Conservation (phyloP, 2,797 vertebrate species). For the Crax fasciolata region DNA sequence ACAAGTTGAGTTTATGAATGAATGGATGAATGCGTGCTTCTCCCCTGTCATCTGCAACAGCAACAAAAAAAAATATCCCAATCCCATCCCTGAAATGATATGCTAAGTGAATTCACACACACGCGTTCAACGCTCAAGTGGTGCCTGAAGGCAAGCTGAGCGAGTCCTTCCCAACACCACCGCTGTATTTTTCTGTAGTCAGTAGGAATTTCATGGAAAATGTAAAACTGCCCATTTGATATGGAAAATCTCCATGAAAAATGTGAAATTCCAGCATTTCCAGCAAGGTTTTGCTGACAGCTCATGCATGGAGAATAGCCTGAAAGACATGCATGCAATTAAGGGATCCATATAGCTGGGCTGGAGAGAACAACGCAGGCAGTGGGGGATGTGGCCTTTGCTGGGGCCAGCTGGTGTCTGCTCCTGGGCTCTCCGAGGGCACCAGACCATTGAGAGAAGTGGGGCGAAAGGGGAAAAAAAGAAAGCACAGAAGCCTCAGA, state of each 20-base stretch:
- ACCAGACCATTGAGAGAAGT: conserved; percentile 69
- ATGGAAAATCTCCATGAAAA: conserved; percentile 77
- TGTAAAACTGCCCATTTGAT: conserved; percentile 59
- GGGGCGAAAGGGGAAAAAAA: conserved; percentile 35
- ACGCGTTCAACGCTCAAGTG: conserved; percentile 25
- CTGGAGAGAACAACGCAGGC: conserved; percentile 59
- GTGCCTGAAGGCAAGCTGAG: conserved; percentile 45
- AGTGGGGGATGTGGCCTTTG: conserved; percentile 75
- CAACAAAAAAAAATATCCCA: not conserved
- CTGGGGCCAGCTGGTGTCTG: conserved; percentile 76
- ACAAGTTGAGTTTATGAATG: conserved; percentile 67
- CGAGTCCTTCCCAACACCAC: not conserved
- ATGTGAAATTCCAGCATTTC: conserved; percentile 77
- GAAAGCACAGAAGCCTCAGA: conserved; percentile 60
- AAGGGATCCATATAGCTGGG: conserved; percentile 45
- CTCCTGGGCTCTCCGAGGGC: conserved; percentile 56
- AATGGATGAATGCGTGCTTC: conserved; percentile 65
- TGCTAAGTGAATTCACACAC: conserved; percentile 71
- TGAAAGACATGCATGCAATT: conserved; percentile 77
- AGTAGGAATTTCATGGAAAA: conserved; percentile 75
- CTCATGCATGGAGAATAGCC: conserved; percentile 77
- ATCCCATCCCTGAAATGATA: conserved; percentile 57
- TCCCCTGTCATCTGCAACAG: conserved; percentile 37
- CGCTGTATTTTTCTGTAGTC: conserved; percentile 30
- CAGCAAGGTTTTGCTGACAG: conserved; percentile 76